phyloP scores from a whole-genome alignment of 92 coral and sea anemone genomes.

The Parazoanthus swiftii region DNA sequence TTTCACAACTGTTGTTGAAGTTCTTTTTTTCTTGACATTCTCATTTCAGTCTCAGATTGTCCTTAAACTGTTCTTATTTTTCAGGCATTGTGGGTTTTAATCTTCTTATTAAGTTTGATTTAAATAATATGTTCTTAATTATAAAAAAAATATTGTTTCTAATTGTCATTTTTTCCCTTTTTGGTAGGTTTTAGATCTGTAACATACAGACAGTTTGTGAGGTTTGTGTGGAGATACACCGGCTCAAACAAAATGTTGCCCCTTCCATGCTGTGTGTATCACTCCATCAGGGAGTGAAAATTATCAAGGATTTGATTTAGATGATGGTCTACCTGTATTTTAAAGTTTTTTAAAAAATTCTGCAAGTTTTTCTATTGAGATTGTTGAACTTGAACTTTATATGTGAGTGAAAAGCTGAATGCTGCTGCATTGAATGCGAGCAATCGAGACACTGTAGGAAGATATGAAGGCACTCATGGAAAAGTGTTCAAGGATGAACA shows the following conservation, averaged over 20 bases:
- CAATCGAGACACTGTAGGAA: conserved; percentile 12
- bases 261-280: too few species aligned
- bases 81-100: not conserved
- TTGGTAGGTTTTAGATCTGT: not conserved
- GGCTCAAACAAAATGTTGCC: too few species aligned
- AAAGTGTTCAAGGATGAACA: conserved; percentile 10
- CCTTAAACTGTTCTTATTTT: not conserved
- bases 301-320: conserved; percentile 24
- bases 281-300: conserved; percentile 9
- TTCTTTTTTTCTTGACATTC: too few species aligned
- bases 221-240: too few species aligned
- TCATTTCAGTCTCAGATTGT: too few species aligned
- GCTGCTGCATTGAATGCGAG: not conserved
- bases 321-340: conserved; percentile 13
- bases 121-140: not conserved
- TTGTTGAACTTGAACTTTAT: conserved; percentile 16
- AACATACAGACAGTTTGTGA: too few species aligned
- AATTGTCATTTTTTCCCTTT: not conserved
- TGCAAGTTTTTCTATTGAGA: conserved; percentile 11
- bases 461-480: conserved; percentile 27
- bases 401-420: conserved; percentile 29
- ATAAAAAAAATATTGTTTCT: not conserved
- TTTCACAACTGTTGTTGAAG: too few species aligned
- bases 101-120: not conserved
- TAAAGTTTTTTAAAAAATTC: conserved; percentile 20